Evolutionary conservation across 2,113 vertebrate species (phyloP).

Genomic region (Gadus chalcogrammus): DNA sequence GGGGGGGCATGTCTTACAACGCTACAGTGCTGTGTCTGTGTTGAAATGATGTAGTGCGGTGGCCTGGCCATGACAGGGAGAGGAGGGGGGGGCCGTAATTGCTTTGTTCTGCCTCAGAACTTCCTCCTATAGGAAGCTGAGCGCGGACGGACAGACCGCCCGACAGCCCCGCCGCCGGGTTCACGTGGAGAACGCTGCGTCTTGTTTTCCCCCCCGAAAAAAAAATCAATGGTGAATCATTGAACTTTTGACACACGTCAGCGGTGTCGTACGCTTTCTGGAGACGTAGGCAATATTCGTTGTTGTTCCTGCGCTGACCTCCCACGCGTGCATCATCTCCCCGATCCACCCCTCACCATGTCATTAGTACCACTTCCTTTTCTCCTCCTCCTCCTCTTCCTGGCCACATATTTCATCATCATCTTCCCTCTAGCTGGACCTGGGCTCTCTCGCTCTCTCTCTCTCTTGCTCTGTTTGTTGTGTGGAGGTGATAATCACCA

Average conservation of each 20-base stretch:
- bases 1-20: constrained; percentile 31
- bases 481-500: no score
- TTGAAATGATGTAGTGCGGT: constrained; percentile 43
- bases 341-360: neutral
- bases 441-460: no score
- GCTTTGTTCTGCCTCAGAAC: constrained; percentile 50
- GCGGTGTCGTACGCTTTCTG: constrained; percentile 5
- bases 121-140: constrained; percentile 40
- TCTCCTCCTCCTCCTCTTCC: constrained; percentile 11
- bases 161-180: no score
- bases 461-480: no score
- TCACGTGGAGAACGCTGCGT: neutral
- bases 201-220: constrained; percentile 6
- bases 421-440: no score
- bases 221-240: constrained; percentile 37
- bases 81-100: constrained; percentile 31
- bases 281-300: constrained; percentile 36
- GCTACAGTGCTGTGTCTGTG: constrained; percentile 38
- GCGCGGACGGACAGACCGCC: neutral
- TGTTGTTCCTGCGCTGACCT: constrained; percentile 7
- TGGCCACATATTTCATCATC: neutral
- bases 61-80: constrained; percentile 31
- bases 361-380: neutral
- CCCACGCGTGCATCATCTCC: constrained; percentile 22
- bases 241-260: constrained; percentile 28